Conservation (phyloP, 1,140 invertebrate species). For the Aphidius ervi region DNA sequence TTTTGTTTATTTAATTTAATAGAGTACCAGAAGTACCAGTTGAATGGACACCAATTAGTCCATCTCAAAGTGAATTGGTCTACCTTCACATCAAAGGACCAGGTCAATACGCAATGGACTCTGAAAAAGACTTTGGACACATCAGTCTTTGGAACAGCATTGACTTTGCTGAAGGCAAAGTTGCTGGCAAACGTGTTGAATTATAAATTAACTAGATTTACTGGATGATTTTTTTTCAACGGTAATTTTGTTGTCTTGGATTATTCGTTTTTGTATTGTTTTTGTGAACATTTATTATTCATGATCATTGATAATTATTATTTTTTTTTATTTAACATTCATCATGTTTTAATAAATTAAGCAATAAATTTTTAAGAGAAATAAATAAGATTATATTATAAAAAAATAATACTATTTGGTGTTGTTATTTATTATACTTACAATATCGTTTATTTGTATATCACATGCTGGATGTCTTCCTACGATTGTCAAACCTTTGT, state of each 20-base stretch:
- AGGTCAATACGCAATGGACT: constrained; percentile 41
- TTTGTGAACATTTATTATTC: not conserved
- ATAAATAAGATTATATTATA: no score
- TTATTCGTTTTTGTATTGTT: no score
- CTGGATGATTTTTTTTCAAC: no score
- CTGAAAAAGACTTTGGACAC: constrained; percentile 45
- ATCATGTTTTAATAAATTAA: not conserved
- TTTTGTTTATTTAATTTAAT: constrained; percentile 14
- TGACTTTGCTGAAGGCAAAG: constrained; percentile 50
- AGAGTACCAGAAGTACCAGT: constrained; percentile 33
- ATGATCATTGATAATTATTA: not conserved
- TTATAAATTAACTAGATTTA: constrained; percentile 4
- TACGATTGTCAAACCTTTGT: not conserved
- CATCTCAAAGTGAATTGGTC: constrained; percentile 38
- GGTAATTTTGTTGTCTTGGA: no score
- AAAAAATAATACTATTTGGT: no score
- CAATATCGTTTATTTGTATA: not conserved
- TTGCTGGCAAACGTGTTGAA: constrained; percentile 17
- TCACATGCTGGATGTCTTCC: constrained; percentile 2
- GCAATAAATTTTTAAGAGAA: not conserved
- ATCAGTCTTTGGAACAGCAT: constrained; percentile 54
- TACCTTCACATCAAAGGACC: constrained; percentile 52
- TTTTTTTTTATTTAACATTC: not conserved
- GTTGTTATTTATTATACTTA: not conserved
- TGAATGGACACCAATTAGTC: constrained; percentile 33